Conservation (phyloP, 2,113 vertebrate genomes). For the Poeciliopsis turrubarensis region DNA sequence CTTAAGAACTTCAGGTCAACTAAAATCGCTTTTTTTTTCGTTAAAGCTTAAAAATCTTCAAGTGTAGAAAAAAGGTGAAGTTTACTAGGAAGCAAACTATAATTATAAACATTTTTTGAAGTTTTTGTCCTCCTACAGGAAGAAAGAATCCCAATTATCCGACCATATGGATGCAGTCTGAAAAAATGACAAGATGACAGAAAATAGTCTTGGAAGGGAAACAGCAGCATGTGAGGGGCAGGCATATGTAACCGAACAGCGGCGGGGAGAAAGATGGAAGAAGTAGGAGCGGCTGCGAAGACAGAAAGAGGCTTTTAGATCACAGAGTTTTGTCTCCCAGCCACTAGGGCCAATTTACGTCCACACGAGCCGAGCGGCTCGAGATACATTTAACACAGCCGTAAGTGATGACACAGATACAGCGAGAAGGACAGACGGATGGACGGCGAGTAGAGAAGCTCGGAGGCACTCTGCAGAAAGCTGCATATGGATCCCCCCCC, state of each 20-base stretch:
- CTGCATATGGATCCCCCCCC: conserved; percentile 21
- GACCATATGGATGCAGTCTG: conserved; percentile 11
- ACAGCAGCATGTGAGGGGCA: conserved; percentile 38
- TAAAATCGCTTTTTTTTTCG: conserved; percentile 22
- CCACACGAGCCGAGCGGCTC: conserved; percentile 78
- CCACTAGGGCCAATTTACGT: conserved; percentile 83
- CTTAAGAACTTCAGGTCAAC: conserved; percentile 42
- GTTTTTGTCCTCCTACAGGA: conserved; percentile 10
- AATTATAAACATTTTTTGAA: conserved; percentile 26
- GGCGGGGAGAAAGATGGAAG: conserved; percentile 22
- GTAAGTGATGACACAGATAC: conserved; percentile 92
- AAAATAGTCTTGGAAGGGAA: conserved; percentile 30
- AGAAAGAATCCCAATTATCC: conserved; percentile 4
- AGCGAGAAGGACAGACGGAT: conserved; percentile 82
- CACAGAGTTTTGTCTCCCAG: conserved; percentile 79
- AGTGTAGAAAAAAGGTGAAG: conserved; percentile 21
- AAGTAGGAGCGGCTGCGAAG: conserved; percentile 50
- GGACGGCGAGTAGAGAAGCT: conserved; percentile 26
- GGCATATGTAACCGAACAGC: conserved; percentile 37
- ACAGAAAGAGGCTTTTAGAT: conserved; percentile 72
- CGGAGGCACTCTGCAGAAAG: conserved; percentile 55
- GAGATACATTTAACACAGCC: conserved; percentile 89
- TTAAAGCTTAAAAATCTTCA: conserved; percentile 7
- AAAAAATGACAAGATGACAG: conserved; percentile 25
- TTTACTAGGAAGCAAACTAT: conserved; percentile 25